Evolutionary conservation across 2,797 vertebrate species (phyloP), one percentile per base, ranked within the genome.

Genomic region (Valencia hispanica): DNA sequence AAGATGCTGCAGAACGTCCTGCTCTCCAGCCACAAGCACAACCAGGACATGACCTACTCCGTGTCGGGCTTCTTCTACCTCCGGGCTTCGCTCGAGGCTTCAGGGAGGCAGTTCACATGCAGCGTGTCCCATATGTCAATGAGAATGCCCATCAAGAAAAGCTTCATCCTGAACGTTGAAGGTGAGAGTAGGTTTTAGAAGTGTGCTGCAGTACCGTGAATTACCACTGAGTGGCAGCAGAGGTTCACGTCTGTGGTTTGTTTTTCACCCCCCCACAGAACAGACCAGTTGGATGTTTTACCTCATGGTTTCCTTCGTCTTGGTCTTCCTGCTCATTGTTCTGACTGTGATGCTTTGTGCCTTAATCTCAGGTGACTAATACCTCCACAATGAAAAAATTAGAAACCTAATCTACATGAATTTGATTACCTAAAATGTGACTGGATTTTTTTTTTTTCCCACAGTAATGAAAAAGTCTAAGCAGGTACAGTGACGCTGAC

Each of bases 51-150:
- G 53, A 97, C 95, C 39, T 96, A 84, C 90, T 91, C 94, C 0
- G 68, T 95, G 65, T 93, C 94, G 0, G 90, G 93, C 20, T 96
- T 91, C 92, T 95, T 96, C 85, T 89, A 94, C 72, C 91, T 96
- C 73, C n/a, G 82, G 11, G 94, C 93, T 0, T 83, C 92, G 0
- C 81, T 87, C 17, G 30, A 27, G 25, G 88, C 93, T 25, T 82
- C 91, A 0, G 94, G 93, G 0, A 89, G 4, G 15, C 88, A 80
- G 51, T 96, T 92, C 74, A 94, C 92, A 0, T 96, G 96, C 90
- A 88, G 75, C 1, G 96, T 96, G 10, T 93, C 93, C 15, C 96
- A 96, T 59, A 32, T 5, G 47, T 91, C 95, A 4, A 88, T 96
- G 55, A 92, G 79, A 30, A 25, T 85, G 45, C 92, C 96, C 27